Percentiles rank a stretch among this genome's conserved stretches.
Evolutionary conservation across 2,113 vertebrate species (phyloP).

Genomic region (Charina bottae): DNA sequence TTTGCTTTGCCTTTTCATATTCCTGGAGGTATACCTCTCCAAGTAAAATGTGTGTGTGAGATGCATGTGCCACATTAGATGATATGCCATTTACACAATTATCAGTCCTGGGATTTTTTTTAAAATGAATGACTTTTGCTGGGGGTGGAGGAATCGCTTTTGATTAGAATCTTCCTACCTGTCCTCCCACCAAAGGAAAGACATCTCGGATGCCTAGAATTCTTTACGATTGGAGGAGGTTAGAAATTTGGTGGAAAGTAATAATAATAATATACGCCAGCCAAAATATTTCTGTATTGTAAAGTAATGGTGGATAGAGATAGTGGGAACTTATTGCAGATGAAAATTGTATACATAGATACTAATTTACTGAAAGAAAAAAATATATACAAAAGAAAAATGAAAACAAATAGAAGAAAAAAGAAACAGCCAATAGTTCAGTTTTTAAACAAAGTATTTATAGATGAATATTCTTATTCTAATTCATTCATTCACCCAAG

Average conservation of each 20-base stretch:
- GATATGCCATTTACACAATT: background rate
- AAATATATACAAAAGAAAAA: background rate
- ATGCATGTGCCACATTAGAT: background rate
- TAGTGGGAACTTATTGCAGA: background rate
- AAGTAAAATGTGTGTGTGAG: background rate
- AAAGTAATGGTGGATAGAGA: background rate
- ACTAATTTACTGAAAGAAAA: background rate
- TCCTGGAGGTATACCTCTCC: background rate
- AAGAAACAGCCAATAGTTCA: background rate
- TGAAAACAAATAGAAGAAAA: background rate
- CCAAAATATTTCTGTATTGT: background rate
- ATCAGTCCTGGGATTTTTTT: background rate
- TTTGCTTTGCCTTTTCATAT: constrained; percentile 15
- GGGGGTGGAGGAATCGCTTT: background rate
- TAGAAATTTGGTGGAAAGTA: background rate
- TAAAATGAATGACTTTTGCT: background rate
- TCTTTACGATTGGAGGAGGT: background rate
- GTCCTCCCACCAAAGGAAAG: background rate
- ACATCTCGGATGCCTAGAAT: background rate
- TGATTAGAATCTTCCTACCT: background rate
- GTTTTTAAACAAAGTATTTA: background rate
- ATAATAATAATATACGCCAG: background rate
- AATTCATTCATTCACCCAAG: background rate
- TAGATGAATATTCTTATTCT: background rate
- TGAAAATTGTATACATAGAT: background rate